Conservation (phyloP, 2,113 vertebrate species). For the Hyaena hyaena region DNA sequence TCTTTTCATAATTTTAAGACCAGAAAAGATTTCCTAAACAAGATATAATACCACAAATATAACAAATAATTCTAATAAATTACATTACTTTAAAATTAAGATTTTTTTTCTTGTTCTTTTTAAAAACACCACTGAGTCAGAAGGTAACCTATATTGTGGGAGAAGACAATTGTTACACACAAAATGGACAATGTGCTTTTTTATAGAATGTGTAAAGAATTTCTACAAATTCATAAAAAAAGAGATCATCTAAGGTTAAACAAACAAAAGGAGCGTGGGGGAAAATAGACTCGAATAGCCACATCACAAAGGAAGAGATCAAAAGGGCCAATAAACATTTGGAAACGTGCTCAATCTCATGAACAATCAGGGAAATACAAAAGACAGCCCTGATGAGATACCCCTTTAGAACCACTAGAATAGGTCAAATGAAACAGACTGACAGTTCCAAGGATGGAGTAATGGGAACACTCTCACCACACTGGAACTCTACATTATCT, state of each 20-base stretch:
- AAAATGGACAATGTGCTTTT: background rate
- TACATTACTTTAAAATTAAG: conserved; percentile 7
- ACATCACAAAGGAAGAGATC: background rate
- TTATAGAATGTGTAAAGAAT: background rate
- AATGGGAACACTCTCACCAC: background rate
- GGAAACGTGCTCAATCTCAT: background rate
- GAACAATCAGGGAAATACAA: background rate
- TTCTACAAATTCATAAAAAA: background rate
- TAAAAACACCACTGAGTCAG: background rate
- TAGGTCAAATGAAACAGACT: background rate
- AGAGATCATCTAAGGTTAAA: background rate
- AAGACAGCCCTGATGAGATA: background rate
- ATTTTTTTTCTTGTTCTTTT: background rate
- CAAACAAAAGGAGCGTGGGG: background rate
- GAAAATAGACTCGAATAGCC: background rate
- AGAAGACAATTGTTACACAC: background rate
- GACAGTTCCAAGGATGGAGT: no score
- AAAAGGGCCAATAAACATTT: background rate
- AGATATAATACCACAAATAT: background rate
- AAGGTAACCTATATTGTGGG: background rate
- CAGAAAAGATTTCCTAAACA: background rate
- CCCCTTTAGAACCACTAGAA: background rate
- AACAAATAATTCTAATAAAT: background rate
- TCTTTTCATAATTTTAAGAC: background rate
- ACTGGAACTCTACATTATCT: background rate